Percentiles rank a stretch among this genome's conserved stretches.
These are phyloP conservation scores for Rhinolophus ferrumequinum DNA, from an alignment of 2,113 vertebrate genomes.

Conservation along the genomic window DNA sequence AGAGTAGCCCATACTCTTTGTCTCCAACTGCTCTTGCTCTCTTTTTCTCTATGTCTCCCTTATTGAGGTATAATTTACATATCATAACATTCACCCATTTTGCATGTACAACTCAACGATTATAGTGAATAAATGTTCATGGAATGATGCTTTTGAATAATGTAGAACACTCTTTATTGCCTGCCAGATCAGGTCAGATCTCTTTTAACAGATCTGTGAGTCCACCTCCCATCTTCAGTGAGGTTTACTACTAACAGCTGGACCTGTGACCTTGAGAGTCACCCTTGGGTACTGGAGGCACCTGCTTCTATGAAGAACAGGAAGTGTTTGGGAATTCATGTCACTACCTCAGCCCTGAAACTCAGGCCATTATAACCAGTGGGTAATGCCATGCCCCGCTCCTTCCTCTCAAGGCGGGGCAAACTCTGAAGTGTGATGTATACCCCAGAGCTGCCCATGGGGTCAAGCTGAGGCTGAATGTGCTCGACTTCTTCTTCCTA, in stretches of 20 bases:
- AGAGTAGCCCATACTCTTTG: neutral
- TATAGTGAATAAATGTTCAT: neutral
- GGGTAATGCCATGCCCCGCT: no score
- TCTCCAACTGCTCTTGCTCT: neutral
- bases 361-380: neutral
- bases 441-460: neutral
- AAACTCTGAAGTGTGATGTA: neutral
- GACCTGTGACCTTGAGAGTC: neutral
- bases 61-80: neutral
- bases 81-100: neutral
- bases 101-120: neutral
- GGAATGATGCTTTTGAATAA: neutral
- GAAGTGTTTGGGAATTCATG: neutral
- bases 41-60: neutral
- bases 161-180: neutral
- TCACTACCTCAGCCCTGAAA: neutral
- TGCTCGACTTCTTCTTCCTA: neutral
- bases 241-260: neutral
- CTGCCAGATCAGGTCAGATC: neutral
- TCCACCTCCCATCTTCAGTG: neutral
- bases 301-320: neutral
- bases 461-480: neutral
- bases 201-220: neutral
- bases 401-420: neutral
- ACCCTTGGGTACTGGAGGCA: neutral